These are phyloP conservation scores for Lysiphlebus fabarum DNA, from an alignment of 1,140 invertebrate genomes.

Conservation along the genomic window DNA sequence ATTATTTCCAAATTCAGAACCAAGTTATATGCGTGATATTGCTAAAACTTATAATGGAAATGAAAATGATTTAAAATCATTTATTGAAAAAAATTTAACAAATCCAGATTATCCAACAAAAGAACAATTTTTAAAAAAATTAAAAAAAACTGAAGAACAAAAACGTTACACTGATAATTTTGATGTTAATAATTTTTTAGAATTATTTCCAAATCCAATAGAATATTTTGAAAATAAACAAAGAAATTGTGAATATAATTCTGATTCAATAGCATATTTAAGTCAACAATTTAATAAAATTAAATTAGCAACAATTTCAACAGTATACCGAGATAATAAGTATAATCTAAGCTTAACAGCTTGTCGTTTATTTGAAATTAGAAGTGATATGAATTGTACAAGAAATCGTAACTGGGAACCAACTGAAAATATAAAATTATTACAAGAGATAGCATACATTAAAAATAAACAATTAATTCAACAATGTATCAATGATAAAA, in stretches of 20 bases:
- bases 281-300: slow-evolving; percentile 36
- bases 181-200: slow-evolving; percentile 55
- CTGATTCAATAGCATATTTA: slow-evolving; percentile 42
- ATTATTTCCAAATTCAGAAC: slow-evolving; percentile 56
- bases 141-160: slow-evolving; percentile 42
- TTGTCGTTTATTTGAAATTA: slow-evolving; percentile 25
- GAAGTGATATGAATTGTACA: slow-evolving; percentile 31
- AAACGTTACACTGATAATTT: slow-evolving; percentile 51
- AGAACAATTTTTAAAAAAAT: slow-evolving; percentile 50
- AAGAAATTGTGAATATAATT: slow-evolving; percentile 36
- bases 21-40: slow-evolving; percentile 52
- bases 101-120: slow-evolving; percentile 56
- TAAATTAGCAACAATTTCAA: slow-evolving; percentile 25
- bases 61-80: slow-evolving; percentile 39
- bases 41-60: slow-evolving; percentile 36
- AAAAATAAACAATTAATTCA: slow-evolving; percentile 51
- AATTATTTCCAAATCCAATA: slow-evolving; percentile 59
- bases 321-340: slow-evolving; percentile 27
- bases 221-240: slow-evolving; percentile 52
- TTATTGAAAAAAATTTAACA: slow-evolving; percentile 47
- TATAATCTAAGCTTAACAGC: slow-evolving; percentile 41
- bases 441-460: slow-evolving; percentile 58
- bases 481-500: slow-evolving; percentile 39
- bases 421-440: slow-evolving; percentile 43
- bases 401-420: slow-evolving; percentile 26